Base-by-base conservation (phyloP, 2,797 vertebrate genomes). In the Aeoliscus strigatus region DNA sequence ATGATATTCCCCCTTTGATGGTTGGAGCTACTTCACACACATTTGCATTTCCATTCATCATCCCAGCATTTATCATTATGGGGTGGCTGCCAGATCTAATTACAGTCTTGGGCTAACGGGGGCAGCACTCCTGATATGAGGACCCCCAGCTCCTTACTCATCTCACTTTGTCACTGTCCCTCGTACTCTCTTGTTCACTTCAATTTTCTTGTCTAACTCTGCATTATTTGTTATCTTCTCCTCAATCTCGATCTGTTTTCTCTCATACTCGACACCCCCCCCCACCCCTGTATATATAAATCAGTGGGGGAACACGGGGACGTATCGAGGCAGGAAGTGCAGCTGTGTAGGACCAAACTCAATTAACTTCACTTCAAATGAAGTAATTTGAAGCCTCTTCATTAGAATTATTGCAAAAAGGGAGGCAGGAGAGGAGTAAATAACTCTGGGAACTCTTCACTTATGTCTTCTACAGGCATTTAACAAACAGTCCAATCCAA, bases 31-130 rank as follows among this genome's bases (percentile, higher is more conserved):
- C 92, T 91, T 91, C 90, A 86, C 88, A 90, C 79, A 83, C 90
- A 94, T 96, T 95, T 94, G 92, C 92, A 92, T 93, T 91, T 92
- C 84, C 93, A 95, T 95, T 93, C 91, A 96, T 98, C 96, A 95
- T 91, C 88, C 83, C 86, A 73, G 88, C 88, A 89, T 94, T 94
- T 92, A 93, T 93, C 94, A 92, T 91, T 88, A 90, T 89, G 88
- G 91, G 87, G 87, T 74, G 86, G 90, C 91, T 91, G 93, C 94
- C 94, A 94, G 88, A 92, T 94, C 91, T 97, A 94, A 97, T 97
- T 97, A 96, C 93, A 93, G 91, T 92, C 86, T 83, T 76, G 67
- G 82, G 86, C 90, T 92, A 97, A 93, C 87, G 82, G 90, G 91
- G 90, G 89, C 88, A 88, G 90, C 85, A 79, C 59, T 80, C 36